Evolutionary conservation across 2,888 invertebrate genomes (phyloP).

Genomic region (Apeira syringaria): DNA sequence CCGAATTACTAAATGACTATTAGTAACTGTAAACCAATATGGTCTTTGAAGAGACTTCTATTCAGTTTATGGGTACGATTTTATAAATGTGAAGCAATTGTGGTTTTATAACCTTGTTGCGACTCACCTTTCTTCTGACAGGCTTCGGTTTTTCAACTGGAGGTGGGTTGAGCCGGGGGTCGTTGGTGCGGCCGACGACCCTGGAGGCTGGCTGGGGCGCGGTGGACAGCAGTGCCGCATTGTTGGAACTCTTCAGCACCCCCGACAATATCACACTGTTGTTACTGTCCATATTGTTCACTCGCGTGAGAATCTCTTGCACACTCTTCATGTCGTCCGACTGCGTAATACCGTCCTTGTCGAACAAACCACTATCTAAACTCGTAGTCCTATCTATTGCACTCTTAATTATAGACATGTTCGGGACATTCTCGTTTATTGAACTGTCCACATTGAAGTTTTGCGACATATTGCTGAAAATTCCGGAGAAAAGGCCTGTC

Average conservation of each 20-base stretch:
- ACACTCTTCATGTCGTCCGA: constrained; percentile 76
- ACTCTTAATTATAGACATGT: constrained; percentile 77
- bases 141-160: constrained; percentile 76
- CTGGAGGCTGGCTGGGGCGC: constrained; percentile 39
- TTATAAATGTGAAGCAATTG: no score
- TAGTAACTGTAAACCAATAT: no score
- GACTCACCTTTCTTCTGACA: constrained; percentile 79
- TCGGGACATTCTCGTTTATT: constrained; percentile 69
- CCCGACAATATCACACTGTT: constrained; percentile 78
- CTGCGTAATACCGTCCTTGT: constrained; percentile 63
- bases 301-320: constrained; percentile 75
- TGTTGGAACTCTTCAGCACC: constrained; percentile 62
- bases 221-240: constrained; percentile 38
- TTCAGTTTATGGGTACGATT: no score
- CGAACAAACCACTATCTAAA: constrained; percentile 72
- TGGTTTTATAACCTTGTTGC: no score
- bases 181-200: constrained; percentile 51
- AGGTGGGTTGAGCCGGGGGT: constrained; percentile 75
- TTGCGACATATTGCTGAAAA: constrained; percentile 70
- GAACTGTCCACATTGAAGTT: constrained; percentile 56
- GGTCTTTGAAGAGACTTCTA: no score
- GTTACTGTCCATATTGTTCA: constrained; percentile 80
- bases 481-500: constrained; percentile 72
- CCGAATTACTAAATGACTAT: no score
- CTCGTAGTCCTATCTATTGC: constrained; percentile 79